A percentile compares a stretch with the other conserved stretches of the same genome.
Conservation (phyloP, 2,113 vertebrate genomes). For the Dolichallabes microphthalmus region DNA sequence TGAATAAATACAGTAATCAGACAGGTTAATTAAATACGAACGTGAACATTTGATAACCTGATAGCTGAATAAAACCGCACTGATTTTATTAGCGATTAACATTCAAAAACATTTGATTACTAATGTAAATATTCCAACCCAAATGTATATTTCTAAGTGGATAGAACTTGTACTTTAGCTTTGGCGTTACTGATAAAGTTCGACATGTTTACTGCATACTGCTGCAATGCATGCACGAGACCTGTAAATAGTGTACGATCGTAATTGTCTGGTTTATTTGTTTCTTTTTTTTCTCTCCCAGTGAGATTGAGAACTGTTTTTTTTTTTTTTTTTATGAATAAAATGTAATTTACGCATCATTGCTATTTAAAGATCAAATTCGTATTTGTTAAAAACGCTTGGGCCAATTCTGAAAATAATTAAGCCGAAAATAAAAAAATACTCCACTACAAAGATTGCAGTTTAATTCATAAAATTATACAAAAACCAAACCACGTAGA, state of each 20-base stretch:
- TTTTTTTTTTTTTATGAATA: neutral
- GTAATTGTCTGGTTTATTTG: constrained; percentile 47
- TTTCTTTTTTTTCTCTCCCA: neutral
- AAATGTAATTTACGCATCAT: neutral
- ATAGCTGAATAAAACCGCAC: neutral
- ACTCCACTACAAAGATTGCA: neutral
- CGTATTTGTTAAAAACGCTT: neutral
- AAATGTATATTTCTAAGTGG: neutral
- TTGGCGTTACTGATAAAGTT: neutral
- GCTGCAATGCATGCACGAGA: constrained; percentile 62
- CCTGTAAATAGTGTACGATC: constrained; percentile 80
- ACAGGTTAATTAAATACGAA: neutral
- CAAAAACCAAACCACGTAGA: neutral
- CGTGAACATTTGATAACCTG: neutral
- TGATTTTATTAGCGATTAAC: neutral
- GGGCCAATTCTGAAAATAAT: neutral
- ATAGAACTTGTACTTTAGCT: neutral
- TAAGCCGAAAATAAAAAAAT: neutral
- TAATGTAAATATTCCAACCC: neutral
- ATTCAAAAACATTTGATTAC: neutral
- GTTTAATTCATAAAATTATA: neutral
- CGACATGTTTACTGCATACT: constrained; percentile 2
- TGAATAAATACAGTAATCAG: neutral
- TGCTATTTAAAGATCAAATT: neutral
- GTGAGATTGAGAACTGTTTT: neutral